Base-by-base conservation (phyloP, 1,140 invertebrate species). In the Leptonema lineaticorne region DNA sequence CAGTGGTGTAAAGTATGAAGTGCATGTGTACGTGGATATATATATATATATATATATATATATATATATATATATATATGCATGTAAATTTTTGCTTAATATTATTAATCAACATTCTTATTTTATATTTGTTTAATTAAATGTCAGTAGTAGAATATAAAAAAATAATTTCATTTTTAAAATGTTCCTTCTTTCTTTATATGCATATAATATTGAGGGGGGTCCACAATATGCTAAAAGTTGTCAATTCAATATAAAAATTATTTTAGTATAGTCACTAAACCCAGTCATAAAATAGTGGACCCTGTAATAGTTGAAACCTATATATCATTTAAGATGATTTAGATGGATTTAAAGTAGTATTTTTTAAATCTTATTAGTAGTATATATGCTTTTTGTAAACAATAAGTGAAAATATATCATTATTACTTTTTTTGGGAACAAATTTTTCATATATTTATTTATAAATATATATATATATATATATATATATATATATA, bases 161-260 rank as follows among this genome's bases (percentile, higher is more conserved):
- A 41, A 41, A 41, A 41, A 41, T 41, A 41, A 41, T 41, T 41
- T 41, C 11, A 14, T 41, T 41, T 53, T 53, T 22, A 22, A 53
- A 53, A 53, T 26, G 27, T 53, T 26, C 9, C 27, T 53, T 53
- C n/a, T n/a, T n/a, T n/a, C n/a, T 26, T 20, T 8, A 2, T 26
- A 53, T 53, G 50, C 14, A 53, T 41, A 41, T 22, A 26, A 26
- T 62, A n/a, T n/a, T n/a, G n/a, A n/a, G n/a, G 8, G 29, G 37
- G 37, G 24, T 62, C 37, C 24, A 62, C 24, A 62, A 27, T 37
- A 45, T 62, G 59, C 28, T 45, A 26, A 22, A 8, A 45, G 59
- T 62, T 45, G 30, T 59, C 57, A 62, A 62, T 62, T 45, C 37
- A 45, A 22, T 62, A 62, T 45, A 62, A 62, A 59, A 62, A 62